Conservation (phyloP, 1,140 invertebrate genomes). For the Galendromus occidentalis region DNA sequence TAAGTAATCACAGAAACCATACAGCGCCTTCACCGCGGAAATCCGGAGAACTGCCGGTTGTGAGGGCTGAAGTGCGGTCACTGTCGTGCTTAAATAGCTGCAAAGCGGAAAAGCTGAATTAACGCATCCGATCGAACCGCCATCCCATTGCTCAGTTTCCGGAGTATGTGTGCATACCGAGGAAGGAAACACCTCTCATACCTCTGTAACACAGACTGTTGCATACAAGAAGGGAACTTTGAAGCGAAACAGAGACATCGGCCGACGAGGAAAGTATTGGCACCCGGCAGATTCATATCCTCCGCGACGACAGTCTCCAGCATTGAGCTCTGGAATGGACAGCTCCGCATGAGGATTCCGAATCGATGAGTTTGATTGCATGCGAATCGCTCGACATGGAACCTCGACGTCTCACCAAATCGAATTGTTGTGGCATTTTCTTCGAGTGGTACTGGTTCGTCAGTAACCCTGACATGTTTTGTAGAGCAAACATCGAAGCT, state of each 20-base stretch:
- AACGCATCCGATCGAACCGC: neutral
- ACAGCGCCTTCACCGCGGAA: conserved; percentile 30
- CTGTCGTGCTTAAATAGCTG: conserved; percentile 41
- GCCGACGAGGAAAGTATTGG: conserved; percentile 42
- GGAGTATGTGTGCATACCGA: neutral
- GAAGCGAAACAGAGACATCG: conserved; percentile 48
- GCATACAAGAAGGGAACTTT: conserved; percentile 40
- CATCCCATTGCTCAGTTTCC: no score
- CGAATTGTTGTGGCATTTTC: conserved; percentile 35
- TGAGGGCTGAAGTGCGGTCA: conserved; percentile 37
- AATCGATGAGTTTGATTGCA: conserved; percentile 29
- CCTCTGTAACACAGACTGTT: conserved; percentile 35
- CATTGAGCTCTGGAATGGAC: conserved; percentile 11
- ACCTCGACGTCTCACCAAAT: conserved; percentile 41
- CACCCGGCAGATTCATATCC: neutral
- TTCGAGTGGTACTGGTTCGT: conserved; percentile 35
- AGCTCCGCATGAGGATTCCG: conserved; percentile 25
- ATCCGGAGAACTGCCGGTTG: conserved; percentile 33
- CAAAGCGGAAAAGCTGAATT: no score
- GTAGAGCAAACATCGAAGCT: conserved; percentile 45
- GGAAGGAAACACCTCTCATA: conserved; percentile 18
- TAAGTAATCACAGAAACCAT: conserved; percentile 37
- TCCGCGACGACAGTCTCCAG: neutral
- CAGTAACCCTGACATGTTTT: conserved; percentile 35
- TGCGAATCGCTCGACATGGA: no score